Conservation (phyloP, 2,113 vertebrate genomes). For the Aplodontia rufa region DNA sequence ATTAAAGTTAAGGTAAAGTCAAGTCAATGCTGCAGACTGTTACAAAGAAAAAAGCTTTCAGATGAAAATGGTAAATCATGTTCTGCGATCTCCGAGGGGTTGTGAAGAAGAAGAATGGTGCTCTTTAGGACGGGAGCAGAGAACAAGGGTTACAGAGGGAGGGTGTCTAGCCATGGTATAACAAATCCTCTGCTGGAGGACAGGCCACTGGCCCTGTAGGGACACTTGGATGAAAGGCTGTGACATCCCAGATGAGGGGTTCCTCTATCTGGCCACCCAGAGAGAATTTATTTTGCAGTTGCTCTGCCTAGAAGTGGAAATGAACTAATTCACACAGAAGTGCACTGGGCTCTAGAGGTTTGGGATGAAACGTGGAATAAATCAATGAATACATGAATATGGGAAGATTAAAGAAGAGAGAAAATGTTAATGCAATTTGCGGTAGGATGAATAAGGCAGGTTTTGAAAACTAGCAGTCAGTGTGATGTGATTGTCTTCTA, state of each 20-base stretch:
- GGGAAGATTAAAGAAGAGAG: not conserved
- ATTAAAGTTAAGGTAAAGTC: conserved; percentile 9
- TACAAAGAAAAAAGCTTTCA: conserved; percentile 15
- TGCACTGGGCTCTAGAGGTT: not conserved
- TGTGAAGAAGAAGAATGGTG: not conserved
- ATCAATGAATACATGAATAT: not conserved
- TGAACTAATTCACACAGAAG: not conserved
- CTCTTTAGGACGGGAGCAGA: not conserved
- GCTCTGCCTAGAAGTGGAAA: not conserved
- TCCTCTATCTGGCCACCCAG: not conserved
- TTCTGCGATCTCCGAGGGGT: not conserved
- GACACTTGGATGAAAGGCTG: not conserved
- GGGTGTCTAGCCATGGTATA: accelerated
- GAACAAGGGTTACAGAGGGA: not conserved
- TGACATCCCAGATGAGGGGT: not conserved
- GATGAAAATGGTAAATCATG: conserved; percentile 49
- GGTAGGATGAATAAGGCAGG: conserved; percentile 19
- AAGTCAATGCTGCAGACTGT: not conserved
- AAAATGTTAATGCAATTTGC: not conserved
- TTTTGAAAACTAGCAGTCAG: conserved; percentile 5
- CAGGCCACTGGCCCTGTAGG: no score
- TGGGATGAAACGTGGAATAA: conserved; percentile 1
- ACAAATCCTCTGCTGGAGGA: not conserved
- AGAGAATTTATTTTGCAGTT: not conserved
- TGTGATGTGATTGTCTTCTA: not conserved